Percentiles rank a stretch among this genome's conserved stretches.
These are phyloP conservation scores for Acrobasis consociella DNA, from an alignment of 2,888 invertebrate species.

Conservation along the genomic window DNA sequence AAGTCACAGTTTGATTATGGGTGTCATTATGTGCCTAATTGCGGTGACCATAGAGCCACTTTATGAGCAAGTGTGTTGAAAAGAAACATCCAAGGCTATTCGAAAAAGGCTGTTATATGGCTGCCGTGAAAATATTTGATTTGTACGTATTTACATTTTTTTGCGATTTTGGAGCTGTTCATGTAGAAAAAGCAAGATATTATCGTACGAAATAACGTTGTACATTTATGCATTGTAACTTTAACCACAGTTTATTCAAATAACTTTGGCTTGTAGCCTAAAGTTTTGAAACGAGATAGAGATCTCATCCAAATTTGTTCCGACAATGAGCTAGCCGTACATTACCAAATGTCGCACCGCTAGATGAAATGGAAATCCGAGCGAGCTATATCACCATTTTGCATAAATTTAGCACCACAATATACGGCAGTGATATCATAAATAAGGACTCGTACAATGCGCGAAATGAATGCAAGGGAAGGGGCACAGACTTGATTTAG, in stretches of 20 bases:
- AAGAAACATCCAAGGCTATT: too few species aligned
- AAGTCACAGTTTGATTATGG: too few species aligned
- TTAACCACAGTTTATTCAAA: not conserved
- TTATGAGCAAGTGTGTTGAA: too few species aligned
- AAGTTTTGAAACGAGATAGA: not conserved
- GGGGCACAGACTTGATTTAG: conserved; percentile 43
- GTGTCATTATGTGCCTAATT: too few species aligned
- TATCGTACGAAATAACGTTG: too few species aligned
- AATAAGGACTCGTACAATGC: conserved; percentile 51
- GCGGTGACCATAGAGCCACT: too few species aligned
- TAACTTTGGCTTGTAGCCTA: not conserved
- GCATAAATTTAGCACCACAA: conserved; percentile 43
- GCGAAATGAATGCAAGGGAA: conserved; percentile 45
- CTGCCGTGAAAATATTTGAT: too few species aligned
- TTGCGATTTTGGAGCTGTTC: too few species aligned
- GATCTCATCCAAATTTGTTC: not conserved
- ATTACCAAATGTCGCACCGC: not conserved
- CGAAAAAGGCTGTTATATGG: too few species aligned
- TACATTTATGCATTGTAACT: too few species aligned
- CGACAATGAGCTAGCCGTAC: not conserved
- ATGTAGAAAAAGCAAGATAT: too few species aligned
- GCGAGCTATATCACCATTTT: conserved; percentile 28
- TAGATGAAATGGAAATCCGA: conserved; percentile 16
- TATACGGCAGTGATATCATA: conserved; percentile 48
- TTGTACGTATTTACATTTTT: too few species aligned